Evolutionary conservation across 2,888 invertebrate species (phyloP), one percentile per base, ranked within the genome.

Genomic region (Baronia brevicornis): DNA sequence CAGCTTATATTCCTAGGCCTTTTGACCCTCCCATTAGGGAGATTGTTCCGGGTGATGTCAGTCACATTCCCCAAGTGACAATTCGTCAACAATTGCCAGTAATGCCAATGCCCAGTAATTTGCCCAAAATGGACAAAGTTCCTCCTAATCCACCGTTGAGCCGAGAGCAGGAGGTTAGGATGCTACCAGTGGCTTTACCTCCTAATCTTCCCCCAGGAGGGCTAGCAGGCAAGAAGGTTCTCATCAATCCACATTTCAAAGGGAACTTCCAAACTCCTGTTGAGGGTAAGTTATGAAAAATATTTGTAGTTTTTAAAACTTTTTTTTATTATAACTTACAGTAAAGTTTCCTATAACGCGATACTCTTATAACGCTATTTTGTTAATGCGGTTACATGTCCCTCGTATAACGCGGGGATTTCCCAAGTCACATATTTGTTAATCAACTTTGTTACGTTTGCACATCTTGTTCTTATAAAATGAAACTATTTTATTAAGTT

Each of bases 221-320:
- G 0, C 26, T 79, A 13, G 60, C 71, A 0, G 82, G 80, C n/a
- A 88, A 86, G 69, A 91, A 88, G 60, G 91, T 86, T 60, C 82
- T 86, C 51, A 91, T 89, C 54, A 91, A 88, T 74, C 93, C 88
- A 4, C 89, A 89, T 56, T 90, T 88, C 50, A 86, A 87, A 62
- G 90, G 87, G 7, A 85, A 74, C 27, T 86, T 87, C 38, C 87
- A 87, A 43, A 78, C 86, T 0, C 84, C 79, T 0, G 67, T 69
- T 42, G 87, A 87, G 50, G 87, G 84, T 88, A 61, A 70, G 59
- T 51, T 30, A 7, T n/a, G 9, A n/a, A 10, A 13, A 5, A 5
- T 10, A 5, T 7, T 14, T 10, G 2, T n/a, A 3, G 33, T 26
- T 17, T 2, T 18, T 24, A 23, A 7, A 22, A 18, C n/a, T 18